Conservation (phyloP, 35 echinoderm and acorn worm species). For the Diadema setosum region DNA sequence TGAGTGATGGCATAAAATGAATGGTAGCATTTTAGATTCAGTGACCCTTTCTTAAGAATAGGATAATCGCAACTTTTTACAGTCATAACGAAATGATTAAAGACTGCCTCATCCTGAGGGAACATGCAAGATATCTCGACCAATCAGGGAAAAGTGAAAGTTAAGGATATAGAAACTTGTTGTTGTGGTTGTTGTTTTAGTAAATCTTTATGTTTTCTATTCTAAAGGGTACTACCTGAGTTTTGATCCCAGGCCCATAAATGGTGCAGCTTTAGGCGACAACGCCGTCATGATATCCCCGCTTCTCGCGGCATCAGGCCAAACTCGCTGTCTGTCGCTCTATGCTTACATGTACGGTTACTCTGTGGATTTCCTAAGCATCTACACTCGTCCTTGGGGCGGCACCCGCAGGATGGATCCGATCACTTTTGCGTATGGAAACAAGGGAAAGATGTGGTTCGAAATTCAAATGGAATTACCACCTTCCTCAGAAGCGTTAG, state of each 20-base stretch:
- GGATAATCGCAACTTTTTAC: too few species aligned
- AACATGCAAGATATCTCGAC: too few species aligned
- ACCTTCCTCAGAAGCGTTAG: not conserved
- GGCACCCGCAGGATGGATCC: not conserved
- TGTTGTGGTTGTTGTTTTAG: too few species aligned
- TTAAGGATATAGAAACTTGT: too few species aligned
- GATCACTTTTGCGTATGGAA: not conserved
- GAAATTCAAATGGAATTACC: not conserved
- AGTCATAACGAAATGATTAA: too few species aligned
- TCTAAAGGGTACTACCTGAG: conserved; percentile 42
- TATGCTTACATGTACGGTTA: conserved; percentile 26
- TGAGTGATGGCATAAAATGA: too few species aligned
- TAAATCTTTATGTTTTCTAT: too few species aligned
- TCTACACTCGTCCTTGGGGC: not conserved
- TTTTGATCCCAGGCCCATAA: not conserved
- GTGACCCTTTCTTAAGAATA: too few species aligned
- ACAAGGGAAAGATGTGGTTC: conserved; percentile 34
- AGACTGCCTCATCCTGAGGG: too few species aligned
- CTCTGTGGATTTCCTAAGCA: not conserved
- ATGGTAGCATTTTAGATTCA: too few species aligned
- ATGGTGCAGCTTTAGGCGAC: not conserved
- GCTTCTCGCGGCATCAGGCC: not conserved
- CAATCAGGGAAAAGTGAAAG: too few species aligned
- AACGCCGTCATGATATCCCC: conserved; percentile 10
- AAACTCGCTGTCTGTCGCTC: not conserved